These are phyloP conservation scores for Podocnemis expansa DNA, from an alignment of 2,113 vertebrate genomes.

Conservation along the genomic window DNA sequence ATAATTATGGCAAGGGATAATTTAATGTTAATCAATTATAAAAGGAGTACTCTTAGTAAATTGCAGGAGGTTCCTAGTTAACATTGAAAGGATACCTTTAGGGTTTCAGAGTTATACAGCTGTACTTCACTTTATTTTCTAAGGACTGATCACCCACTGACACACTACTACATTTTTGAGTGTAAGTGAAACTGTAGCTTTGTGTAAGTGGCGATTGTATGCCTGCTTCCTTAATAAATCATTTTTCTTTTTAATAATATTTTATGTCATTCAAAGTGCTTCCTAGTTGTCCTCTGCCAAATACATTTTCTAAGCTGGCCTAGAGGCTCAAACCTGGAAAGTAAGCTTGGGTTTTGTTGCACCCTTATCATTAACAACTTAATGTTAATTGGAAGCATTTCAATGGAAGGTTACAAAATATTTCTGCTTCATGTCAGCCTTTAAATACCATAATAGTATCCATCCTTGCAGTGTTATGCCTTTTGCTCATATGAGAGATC, in stretches of 20 bases:
- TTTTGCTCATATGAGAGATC: not conserved
- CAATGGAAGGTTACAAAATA: not conserved
- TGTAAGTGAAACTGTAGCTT: not conserved
- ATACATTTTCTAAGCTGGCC: not conserved
- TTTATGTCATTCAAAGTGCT: not conserved
- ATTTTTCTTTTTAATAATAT: not conserved
- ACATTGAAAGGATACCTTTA: not conserved
- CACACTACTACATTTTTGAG: not conserved
- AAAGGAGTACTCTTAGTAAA: not conserved
- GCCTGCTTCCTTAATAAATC: not conserved
- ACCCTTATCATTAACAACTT: not conserved
- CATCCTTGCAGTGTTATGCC: not conserved
- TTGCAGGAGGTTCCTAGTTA: not conserved
- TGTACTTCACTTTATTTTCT: not conserved
- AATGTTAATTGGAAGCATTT: not conserved
- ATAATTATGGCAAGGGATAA: not conserved
- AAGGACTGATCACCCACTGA: not conserved
- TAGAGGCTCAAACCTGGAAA: not conserved
- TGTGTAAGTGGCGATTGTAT: not conserved
- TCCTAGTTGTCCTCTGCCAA: not conserved
- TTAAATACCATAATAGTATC: not conserved
- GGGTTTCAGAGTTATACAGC: not conserved
- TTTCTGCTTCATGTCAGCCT: not conserved
- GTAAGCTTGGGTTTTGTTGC: not conserved
- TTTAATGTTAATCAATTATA: not conserved